phyloP scores from a whole-genome alignment of 1,140 invertebrate genomes.

The Heterodera carotae region DNA sequence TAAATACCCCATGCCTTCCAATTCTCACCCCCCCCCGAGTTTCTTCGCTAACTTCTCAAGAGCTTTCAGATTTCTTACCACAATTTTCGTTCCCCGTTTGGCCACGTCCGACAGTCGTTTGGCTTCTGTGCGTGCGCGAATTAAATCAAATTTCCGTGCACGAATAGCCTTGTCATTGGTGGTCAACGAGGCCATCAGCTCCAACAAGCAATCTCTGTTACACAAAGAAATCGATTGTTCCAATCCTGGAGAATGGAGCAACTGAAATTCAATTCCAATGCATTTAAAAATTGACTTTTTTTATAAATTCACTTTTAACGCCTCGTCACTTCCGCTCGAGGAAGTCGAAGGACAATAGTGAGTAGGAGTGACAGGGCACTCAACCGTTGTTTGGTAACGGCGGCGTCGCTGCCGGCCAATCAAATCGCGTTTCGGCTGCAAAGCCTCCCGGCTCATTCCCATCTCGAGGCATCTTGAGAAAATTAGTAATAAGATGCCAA shows the following conservation, averaged over 20 bases:
- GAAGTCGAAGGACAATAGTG: constrained; percentile 19
- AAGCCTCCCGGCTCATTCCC: constrained; percentile 73
- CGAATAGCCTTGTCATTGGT: constrained; percentile 46
- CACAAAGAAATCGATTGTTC: not conserved
- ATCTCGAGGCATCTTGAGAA: constrained; percentile 71
- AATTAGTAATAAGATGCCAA: constrained; percentile 47
- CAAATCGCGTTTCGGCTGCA: constrained; percentile 17
- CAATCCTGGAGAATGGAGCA: not conserved
- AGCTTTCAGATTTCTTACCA: not conserved
- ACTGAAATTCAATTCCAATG: not conserved
- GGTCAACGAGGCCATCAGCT: constrained; percentile 44
- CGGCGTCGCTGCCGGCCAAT: constrained; percentile 19
- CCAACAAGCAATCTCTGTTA: constrained; percentile 29
- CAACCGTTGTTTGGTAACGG: constrained; percentile 29
- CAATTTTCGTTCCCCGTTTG: constrained; percentile 9
- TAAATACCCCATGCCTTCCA: no score
- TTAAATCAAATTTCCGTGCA: constrained; percentile 47
- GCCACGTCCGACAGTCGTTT: constrained; percentile 46
- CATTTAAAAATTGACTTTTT: not conserved
- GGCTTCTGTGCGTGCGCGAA: constrained; percentile 45
- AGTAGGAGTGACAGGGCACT: not conserved
- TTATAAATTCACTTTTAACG: constrained; percentile 2
- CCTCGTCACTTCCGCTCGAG: constrained; percentile 8
- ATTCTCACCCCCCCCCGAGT: no score
- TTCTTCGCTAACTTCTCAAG: no score